Evolutionary conservation across 2,888 invertebrate genomes (phyloP).

Genomic region (Metacarcinus magister): DNA sequence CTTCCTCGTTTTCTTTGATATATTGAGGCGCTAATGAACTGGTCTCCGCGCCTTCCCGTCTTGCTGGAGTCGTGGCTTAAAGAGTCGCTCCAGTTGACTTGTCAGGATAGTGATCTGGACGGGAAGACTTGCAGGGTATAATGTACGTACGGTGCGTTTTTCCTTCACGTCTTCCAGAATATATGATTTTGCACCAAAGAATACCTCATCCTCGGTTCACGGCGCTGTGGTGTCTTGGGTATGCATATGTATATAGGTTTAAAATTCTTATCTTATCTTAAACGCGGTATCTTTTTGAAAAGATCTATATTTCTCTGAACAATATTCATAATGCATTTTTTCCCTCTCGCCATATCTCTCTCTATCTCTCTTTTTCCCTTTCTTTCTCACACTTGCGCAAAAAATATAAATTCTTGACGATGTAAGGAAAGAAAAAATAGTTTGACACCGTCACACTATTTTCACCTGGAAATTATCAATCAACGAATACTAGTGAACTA

Average conservation of each 20-base stretch:
- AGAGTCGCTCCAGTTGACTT: slow-evolving; percentile 8
- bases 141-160: background rate
- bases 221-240: background rate
- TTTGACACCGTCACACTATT: too few relatives aligned
- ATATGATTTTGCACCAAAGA: background rate
- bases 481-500: too few relatives aligned
- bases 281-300: background rate
- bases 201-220: background rate
- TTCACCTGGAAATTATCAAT: too few relatives aligned
- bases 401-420: too few relatives aligned
- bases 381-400: too few relatives aligned
- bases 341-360: too few relatives aligned
- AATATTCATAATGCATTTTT: too few relatives aligned
- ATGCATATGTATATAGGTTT: background rate
- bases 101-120: slow-evolving; percentile 13
- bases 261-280: too few relatives aligned
- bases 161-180: background rate
- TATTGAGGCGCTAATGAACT: slow-evolving; percentile 33
- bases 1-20: slow-evolving; percentile 33
- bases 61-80: background rate
- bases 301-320: too few relatives aligned
- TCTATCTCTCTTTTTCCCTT: too few relatives aligned
- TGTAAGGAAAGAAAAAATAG: too few relatives aligned
- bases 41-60: slow-evolving; percentile 26
- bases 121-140: background rate